Evolutionary conservation across 2,113 vertebrate genomes (phyloP).

Genomic region (Collichthys lucidus): DNA sequence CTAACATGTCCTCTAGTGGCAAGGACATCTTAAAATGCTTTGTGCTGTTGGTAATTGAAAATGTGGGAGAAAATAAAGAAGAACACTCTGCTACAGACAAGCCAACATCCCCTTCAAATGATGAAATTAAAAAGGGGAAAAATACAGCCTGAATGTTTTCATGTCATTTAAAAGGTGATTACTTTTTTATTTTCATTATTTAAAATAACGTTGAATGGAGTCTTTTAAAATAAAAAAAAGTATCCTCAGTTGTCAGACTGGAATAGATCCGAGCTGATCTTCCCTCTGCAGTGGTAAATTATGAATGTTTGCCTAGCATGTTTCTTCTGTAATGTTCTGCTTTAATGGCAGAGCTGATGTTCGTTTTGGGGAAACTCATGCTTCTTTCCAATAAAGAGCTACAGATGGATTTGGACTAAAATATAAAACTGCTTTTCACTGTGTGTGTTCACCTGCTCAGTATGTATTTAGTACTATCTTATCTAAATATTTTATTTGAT

Average conservation of each 20-base stretch:
- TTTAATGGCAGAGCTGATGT: background rate
- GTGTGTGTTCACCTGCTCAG: background rate
- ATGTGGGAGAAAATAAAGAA: background rate
- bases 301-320: constrained; percentile 12
- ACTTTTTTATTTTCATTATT: background rate
- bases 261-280: background rate
- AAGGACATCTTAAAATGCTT: background rate
- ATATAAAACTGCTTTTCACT: background rate
- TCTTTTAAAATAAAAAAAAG: background rate
- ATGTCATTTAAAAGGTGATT: background rate
- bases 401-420: background rate
- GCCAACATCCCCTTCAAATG: background rate
- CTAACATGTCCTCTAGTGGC: background rate
- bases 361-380: background rate
- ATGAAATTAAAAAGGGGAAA: background rate
- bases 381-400: background rate
- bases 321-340: background rate
- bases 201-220: too few relatives aligned
- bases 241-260: background rate
- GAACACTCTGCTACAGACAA: background rate
- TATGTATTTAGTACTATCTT: background rate
- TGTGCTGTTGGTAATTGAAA: background rate
- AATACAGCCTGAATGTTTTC: background rate
- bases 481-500: background rate
- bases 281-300: background rate